These are phyloP conservation scores for Cyclargus thomasi DNA, from an alignment of 1,140 invertebrate species.

Conservation along the genomic window DNA sequence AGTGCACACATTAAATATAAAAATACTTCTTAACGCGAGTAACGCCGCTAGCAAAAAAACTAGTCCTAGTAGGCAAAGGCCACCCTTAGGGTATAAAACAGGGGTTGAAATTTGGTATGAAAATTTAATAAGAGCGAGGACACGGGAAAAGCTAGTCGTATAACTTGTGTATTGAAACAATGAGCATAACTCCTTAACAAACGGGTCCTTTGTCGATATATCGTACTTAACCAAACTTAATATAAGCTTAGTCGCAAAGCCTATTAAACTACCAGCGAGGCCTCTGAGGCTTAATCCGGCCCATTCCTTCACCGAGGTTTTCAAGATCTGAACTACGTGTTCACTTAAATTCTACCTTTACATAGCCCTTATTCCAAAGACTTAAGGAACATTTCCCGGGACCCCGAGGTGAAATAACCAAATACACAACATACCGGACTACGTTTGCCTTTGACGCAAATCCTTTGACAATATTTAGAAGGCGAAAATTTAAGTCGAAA, in stretches of 20 bases:
- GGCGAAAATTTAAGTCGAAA: slow-evolving; percentile 19
- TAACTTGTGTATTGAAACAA: not conserved
- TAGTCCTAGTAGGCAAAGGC: too few species aligned
- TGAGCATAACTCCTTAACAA: not conserved
- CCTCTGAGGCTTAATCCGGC: slow-evolving; percentile 19
- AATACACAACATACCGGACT: slow-evolving; percentile 1
- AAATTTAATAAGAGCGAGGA: too few species aligned
- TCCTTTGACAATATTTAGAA: slow-evolving; percentile 10
- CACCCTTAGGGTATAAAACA: too few species aligned
- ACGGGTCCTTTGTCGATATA: not conserved
- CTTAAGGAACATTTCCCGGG: not conserved
- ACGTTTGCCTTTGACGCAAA: slow-evolving; percentile 2
- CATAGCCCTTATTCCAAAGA: slow-evolving; percentile 2
- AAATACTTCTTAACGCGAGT: too few species aligned
- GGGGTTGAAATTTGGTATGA: too few species aligned
- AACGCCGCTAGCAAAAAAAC: too few species aligned
- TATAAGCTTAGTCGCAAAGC: not conserved
- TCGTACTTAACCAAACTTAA: slow-evolving; percentile 8
- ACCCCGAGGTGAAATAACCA: not conserved
- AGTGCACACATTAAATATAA: too few species aligned
- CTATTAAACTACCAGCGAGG: slow-evolving; percentile 8
- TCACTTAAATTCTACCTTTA: slow-evolving; percentile 32
- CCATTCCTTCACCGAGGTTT: slow-evolving; percentile 9
- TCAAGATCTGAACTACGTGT: not conserved
- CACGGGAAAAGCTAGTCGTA: too few species aligned